These are phyloP conservation scores for Shargacucullia verbasci DNA, from an alignment of 2,888 invertebrate species.

Conservation along the genomic window DNA sequence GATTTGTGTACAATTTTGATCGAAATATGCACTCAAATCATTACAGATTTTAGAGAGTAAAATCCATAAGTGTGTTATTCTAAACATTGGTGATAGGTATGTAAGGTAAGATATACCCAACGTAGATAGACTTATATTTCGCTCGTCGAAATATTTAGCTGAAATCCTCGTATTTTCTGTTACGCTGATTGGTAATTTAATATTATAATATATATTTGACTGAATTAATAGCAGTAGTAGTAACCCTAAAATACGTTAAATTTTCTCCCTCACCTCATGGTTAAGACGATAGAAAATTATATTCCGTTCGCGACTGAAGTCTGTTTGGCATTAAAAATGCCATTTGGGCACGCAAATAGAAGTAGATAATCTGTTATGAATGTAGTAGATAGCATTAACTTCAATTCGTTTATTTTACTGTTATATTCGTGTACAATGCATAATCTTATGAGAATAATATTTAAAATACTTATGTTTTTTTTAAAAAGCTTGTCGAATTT, in stretches of 20 bases:
- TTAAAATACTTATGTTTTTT: constrained; percentile 20
- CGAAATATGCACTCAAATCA: constrained; percentile 1
- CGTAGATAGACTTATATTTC: constrained; percentile 7
- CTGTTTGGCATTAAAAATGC: constrained; percentile 53
- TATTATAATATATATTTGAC: constrained; percentile 39
- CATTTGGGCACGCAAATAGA: constrained; percentile 53
- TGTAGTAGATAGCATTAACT: constrained; percentile 30
- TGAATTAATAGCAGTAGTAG: constrained; percentile 41
- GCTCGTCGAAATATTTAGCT: constrained; percentile 40
- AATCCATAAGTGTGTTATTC: constrained; percentile 21
- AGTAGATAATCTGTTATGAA: constrained; percentile 39
- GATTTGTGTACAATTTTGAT: constrained; percentile 10
- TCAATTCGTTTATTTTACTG: constrained; percentile 25
- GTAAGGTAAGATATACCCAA: not conserved
- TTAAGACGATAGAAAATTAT: constrained; percentile 38
- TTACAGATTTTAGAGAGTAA: constrained; percentile 11
- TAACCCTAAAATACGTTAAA: constrained; percentile 41
- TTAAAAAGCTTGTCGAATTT: constrained; percentile 13
- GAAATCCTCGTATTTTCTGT: constrained; percentile 2
- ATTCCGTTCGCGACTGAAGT: constrained; percentile 49
- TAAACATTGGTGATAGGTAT: constrained; percentile 28
- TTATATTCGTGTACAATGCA: constrained; percentile 41
- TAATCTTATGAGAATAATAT: constrained; percentile 41
- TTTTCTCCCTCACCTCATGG: constrained; percentile 43
- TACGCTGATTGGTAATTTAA: constrained; percentile 9